A percentile compares a stretch with the other conserved stretches of the same genome.
Evolutionary conservation across 2,888 invertebrate species (phyloP).

Genomic region (Erebia aethiops): DNA sequence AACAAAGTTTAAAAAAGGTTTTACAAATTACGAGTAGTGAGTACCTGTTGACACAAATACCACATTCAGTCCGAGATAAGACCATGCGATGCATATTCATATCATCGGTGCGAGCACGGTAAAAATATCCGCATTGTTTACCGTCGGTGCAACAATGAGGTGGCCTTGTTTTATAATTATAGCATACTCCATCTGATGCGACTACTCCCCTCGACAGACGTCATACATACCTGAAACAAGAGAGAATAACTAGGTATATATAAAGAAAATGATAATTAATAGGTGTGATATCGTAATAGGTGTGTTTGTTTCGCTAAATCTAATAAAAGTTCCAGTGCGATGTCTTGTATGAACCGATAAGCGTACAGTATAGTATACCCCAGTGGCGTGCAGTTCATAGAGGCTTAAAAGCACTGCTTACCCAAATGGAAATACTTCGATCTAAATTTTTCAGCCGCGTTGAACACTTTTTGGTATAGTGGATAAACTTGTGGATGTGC

Average conservation of each 20-base stretch:
- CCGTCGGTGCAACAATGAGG: conserved; percentile 21
- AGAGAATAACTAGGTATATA: background rate
- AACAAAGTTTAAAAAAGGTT: background rate
- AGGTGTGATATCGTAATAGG: background rate
- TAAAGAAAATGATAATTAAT: background rate
- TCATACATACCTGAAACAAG: conserved; percentile 33
- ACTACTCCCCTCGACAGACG: conserved; percentile 1
- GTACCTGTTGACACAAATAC: conserved; percentile 19
- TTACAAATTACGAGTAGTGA: conserved; percentile 1
- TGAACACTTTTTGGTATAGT: too few species aligned
- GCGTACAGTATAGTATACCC: too few species aligned
- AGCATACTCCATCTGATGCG: conserved; percentile 13
- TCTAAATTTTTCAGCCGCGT: too few species aligned
- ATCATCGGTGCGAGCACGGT: conserved; percentile 21
- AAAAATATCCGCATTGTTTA: conserved; percentile 22
- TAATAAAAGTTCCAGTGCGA: too few species aligned
- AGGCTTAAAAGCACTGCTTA: too few species aligned
- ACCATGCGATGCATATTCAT: conserved; percentile 19
- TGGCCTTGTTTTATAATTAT: conserved; percentile 27
- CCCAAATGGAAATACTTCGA: too few species aligned
- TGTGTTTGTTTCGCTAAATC: too few species aligned
- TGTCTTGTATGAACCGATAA: too few species aligned
- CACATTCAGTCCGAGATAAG: conserved; percentile 17
- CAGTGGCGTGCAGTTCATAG: too few species aligned
- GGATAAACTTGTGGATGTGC: too few species aligned